Percentiles rank a stretch among this genome's conserved stretches.
phyloP scores from a whole-genome alignment of 2,113 vertebrate genomes.

The Embiotoca jacksoni region DNA sequence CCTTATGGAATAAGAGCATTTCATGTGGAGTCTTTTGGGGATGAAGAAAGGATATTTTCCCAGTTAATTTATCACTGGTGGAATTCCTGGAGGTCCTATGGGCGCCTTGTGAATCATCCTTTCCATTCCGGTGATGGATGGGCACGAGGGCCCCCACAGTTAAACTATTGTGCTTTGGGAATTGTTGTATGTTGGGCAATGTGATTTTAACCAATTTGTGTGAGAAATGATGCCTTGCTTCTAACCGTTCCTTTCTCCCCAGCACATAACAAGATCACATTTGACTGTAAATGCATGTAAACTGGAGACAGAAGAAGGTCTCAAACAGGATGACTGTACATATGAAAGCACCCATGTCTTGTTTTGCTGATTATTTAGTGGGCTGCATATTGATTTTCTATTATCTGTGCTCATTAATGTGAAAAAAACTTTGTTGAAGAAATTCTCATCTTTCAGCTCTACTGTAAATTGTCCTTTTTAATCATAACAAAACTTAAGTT shows the following conservation, averaged over 20 bases:
- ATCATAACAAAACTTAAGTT: slow-evolving; percentile 44
- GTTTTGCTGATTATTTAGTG: slow-evolving; percentile 15
- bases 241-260: slow-evolving; percentile 21
- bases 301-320: slow-evolving; percentile 16
- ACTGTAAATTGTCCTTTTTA: slow-evolving; percentile 18
- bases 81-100: slow-evolving; percentile 57
- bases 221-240: slow-evolving; percentile 47
- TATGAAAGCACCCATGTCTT: slow-evolving; percentile 8
- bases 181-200: slow-evolving; percentile 46
- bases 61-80: slow-evolving; percentile 63
- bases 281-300: slow-evolving; percentile 35
- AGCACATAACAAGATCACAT: slow-evolving; percentile 16
- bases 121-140: slow-evolving; percentile 62
- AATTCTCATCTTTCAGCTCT: slow-evolving; percentile 16
- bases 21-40: slow-evolving; percentile 28
- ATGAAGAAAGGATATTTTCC: slow-evolving; percentile 44
- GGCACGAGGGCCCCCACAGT: slow-evolving; percentile 36
- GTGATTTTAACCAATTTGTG: slow-evolving; percentile 50
- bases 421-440: slow-evolving; percentile 7
- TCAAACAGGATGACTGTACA: not conserved
- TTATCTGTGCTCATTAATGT: slow-evolving; percentile 24
- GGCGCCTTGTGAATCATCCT: slow-evolving; percentile 66
- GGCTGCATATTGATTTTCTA: slow-evolving; percentile 4
- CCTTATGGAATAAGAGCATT: slow-evolving; percentile 24
- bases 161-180: slow-evolving; percentile 62